phyloP scores from a whole-genome alignment of 1,140 invertebrate genomes.

The Aphaenogaster rudis region DNA sequence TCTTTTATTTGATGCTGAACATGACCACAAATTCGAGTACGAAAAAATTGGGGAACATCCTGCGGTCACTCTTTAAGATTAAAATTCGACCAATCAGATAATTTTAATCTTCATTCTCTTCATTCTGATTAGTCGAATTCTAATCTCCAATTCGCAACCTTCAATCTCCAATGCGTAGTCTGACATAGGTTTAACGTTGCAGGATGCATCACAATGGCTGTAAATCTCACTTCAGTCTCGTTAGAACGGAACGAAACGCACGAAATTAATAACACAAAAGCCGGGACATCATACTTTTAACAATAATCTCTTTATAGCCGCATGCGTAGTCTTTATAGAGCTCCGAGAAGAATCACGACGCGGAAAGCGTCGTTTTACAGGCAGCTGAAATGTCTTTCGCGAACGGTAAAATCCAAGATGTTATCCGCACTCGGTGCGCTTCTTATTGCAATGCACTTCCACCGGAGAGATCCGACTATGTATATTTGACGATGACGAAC shows the following conservation, averaged over 20 bases:
- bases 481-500: conserved; percentile 40
- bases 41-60: no score
- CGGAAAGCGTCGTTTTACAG: conserved; percentile 38
- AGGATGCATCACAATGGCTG: background rate
- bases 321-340: conserved; percentile 12
- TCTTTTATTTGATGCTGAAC: no score
- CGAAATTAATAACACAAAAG: conserved; percentile 27
- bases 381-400: conserved; percentile 43
- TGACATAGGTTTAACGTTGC: background rate
- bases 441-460: conserved; percentile 57
- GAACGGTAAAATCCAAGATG: conserved; percentile 43
- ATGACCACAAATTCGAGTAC: no score
- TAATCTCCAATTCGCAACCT: no score
- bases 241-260: background rate
- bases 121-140: no score
- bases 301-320: conserved; percentile 34
- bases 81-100: no score
- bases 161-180: no score
- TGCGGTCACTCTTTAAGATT: no score
- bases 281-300: background rate
- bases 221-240: background rate
- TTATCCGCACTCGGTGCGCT: conserved; percentile 59
- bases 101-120: no score
- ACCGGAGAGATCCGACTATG: conserved; percentile 36
- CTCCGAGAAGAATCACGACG: background rate